These are phyloP conservation scores for Alosa alosa DNA, from an alignment of 2,113 vertebrate genomes.

Conservation along the genomic window DNA sequence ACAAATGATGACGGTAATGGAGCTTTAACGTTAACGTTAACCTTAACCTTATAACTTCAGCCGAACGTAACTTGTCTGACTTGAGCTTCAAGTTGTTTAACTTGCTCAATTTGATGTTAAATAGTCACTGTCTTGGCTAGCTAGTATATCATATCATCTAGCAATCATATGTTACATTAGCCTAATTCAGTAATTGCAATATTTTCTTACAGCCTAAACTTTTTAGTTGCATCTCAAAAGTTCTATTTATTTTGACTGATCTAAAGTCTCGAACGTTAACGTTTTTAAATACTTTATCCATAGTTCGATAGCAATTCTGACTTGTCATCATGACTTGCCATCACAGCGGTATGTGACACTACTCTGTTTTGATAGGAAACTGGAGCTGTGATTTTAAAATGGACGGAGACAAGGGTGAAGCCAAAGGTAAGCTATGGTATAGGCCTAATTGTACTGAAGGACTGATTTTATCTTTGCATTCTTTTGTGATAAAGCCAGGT, in stretches of 20 bases:
- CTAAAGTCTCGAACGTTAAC: neutral
- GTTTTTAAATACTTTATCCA: neutral
- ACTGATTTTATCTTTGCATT: conserved; percentile 8
- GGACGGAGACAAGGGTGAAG: conserved; percentile 50
- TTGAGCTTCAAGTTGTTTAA: neutral
- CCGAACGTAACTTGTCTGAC: neutral
- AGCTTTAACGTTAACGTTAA: no score
- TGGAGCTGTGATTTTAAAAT: conserved; percentile 42
- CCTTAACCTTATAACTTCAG: neutral
- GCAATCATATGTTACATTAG: no score
- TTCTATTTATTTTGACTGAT: neutral
- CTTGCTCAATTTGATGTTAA: neutral
- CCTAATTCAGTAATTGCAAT: no score
- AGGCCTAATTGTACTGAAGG: neutral
- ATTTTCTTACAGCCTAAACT: neutral
- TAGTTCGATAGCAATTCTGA: neutral
- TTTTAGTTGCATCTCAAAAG: neutral
- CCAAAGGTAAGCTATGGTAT: conserved; percentile 47
- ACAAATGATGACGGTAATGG: neutral
- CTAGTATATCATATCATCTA: neutral
- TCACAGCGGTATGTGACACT: neutral
- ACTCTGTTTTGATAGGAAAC: conserved; percentile 28
- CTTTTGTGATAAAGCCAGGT: neutral
- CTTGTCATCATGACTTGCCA: neutral
- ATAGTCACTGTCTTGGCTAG: neutral